Percentiles rank a stretch among this genome's conserved stretches.
phyloP scores from a whole-genome alignment of 2,113 vertebrate species.

The Coryphaenoides rupestris region DNA sequence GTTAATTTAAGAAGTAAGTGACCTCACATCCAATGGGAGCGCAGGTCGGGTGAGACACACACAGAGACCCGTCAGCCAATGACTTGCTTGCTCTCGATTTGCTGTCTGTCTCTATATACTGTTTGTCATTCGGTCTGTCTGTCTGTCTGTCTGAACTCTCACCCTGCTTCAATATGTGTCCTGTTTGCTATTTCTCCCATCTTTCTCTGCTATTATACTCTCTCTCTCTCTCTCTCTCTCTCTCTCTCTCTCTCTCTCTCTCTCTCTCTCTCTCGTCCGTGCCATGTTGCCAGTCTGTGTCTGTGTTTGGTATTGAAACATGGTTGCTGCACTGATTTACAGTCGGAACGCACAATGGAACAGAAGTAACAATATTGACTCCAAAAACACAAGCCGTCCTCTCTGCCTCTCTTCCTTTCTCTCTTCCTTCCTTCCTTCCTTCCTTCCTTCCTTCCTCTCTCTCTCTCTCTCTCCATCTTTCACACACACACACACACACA shows the following conservation, averaged over 20 bases:
- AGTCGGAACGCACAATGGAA: too few species aligned
- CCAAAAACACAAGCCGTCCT: neutral
- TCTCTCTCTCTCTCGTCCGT: neutral
- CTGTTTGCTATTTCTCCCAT: neutral
- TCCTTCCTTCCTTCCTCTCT: too few species aligned
- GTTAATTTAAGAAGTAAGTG: too few species aligned
- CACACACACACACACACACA: neutral
- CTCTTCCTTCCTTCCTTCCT: neutral
- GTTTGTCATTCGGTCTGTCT: neutral
- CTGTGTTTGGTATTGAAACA: neutral
- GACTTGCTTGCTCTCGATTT: neutral
- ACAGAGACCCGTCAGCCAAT: neutral
- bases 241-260: neutral
- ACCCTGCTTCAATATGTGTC: neutral
- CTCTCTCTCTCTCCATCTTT: neutral
- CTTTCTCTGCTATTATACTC: neutral
- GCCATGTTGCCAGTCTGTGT: neutral
- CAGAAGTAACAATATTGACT: too few species aligned
- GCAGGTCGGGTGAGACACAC: too few species aligned
- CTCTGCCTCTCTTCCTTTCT: neutral
- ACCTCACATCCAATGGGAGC: too few species aligned
- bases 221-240: neutral
- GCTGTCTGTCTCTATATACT: neutral
- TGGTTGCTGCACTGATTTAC: too few species aligned
- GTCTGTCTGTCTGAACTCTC: neutral